A percentile compares a stretch with the other conserved stretches of the same genome.
phyloP scores from a whole-genome alignment of 2,113 vertebrate species.

The Egretta garzetta region DNA sequence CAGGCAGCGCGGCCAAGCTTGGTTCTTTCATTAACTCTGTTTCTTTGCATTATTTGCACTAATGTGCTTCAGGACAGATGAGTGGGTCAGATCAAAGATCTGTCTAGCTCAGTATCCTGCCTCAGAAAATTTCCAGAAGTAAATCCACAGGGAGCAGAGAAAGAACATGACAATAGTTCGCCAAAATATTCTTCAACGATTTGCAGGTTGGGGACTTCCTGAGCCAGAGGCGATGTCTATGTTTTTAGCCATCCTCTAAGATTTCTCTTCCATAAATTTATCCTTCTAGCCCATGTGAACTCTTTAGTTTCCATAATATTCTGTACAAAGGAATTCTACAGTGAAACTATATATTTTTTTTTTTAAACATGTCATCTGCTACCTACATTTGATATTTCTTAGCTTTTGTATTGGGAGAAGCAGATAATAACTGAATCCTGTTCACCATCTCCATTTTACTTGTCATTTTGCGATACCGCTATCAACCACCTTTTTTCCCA shows the following conservation, averaged over 20 bases:
- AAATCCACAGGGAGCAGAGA: background rate
- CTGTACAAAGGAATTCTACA: background rate
- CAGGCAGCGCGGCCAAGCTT: background rate
- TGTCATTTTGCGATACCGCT: background rate
- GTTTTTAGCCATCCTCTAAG: background rate
- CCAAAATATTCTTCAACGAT: background rate
- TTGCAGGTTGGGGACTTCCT: background rate
- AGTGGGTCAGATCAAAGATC: slow-evolving; percentile 8
- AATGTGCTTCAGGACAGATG: rapidly evolving
- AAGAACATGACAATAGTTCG: rapidly evolving
- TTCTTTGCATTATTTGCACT: background rate
- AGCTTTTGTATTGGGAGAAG: background rate
- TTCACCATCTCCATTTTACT: background rate
- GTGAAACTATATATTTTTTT: background rate
- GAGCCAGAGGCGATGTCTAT: background rate
- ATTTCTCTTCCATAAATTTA: background rate
- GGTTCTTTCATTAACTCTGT: slow-evolving; percentile 10
- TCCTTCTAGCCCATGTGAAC: background rate
- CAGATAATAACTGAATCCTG: background rate
- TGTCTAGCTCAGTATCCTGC: background rate
- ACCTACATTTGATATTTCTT: background rate
- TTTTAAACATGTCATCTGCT: background rate
- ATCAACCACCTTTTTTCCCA: background rate
- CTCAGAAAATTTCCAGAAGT: background rate
- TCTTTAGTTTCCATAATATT: background rate